Percentiles rank a stretch among this genome's conserved stretches.
Conservation (phyloP, 37 sponge, comb jelly and placozoan genomes). For the Aphrocallistes beatrix region DNA sequence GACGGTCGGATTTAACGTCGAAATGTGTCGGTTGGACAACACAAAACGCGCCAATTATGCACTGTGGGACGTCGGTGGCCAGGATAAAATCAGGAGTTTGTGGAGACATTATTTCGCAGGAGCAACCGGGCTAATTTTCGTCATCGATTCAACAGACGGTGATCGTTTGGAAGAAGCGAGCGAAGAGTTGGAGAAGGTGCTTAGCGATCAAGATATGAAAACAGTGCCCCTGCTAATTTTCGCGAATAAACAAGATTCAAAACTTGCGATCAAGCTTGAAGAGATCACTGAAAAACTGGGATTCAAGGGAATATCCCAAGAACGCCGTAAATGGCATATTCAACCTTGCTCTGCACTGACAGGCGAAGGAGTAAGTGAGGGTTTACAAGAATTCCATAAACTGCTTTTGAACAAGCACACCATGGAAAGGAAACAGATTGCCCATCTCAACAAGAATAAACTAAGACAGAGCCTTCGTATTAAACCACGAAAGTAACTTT, state of each 20-base stretch:
- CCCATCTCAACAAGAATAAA: not conserved
- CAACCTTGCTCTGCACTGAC: not conserved
- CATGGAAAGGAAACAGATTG: not conserved
- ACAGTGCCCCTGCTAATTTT: not conserved
- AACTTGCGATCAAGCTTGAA: not conserved
- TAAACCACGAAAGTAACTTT: constrained; percentile 9
- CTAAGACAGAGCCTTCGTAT: not conserved
- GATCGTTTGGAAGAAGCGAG: not conserved
- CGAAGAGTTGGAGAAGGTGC: not conserved
- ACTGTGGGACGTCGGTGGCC: not conserved
- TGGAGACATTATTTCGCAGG: not conserved
- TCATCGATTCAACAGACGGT: not conserved
- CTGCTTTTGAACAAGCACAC: not conserved
- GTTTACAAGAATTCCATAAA: not conserved
- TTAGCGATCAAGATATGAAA: not conserved
- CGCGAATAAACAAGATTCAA: not conserved
- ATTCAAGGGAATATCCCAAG: not conserved
- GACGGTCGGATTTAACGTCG: not conserved
- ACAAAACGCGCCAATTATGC: not conserved
- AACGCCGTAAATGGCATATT: not conserved
- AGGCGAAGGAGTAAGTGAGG: not conserved
- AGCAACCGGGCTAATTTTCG: not conserved
- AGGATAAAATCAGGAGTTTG: not conserved
- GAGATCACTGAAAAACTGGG: not conserved
- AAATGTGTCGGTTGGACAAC: not conserved